Conservation (phyloP, 2,113 vertebrate genomes). For the Cebus imitator region DNA sequence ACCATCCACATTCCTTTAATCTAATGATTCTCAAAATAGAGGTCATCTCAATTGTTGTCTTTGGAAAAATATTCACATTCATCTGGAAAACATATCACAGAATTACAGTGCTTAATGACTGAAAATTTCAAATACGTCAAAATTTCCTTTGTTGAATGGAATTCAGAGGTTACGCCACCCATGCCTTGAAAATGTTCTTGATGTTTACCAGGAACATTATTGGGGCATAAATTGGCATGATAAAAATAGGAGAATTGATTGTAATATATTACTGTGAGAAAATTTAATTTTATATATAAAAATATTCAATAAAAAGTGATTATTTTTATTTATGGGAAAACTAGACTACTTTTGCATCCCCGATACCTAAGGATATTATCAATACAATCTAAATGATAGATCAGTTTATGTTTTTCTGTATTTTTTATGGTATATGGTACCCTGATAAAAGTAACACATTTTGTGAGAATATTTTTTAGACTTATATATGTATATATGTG, state of each 20-base stretch:
- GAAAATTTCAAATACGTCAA: background rate
- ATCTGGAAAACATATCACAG: background rate
- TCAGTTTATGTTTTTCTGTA: background rate
- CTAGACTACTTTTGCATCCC: accelerated
- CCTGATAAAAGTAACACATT: background rate
- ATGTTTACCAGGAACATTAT: background rate
- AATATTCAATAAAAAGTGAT: background rate
- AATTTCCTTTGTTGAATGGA: background rate
- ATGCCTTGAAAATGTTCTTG: background rate
- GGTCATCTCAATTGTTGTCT: background rate
- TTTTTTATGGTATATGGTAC: background rate
- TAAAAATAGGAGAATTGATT: background rate
- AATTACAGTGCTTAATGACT: background rate
- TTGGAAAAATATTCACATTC: background rate
- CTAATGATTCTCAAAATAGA: background rate
- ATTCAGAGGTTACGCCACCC: accelerated
- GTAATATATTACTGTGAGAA: background rate
- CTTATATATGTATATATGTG: background rate
- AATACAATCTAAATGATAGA: background rate
- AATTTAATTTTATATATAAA: background rate
- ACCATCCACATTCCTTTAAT: background rate
- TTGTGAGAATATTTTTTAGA: background rate
- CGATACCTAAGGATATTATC: background rate
- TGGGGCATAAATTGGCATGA: background rate
- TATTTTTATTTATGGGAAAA: background rate